Evolutionary conservation across 2,797 vertebrate species (phyloP), one percentile per base, ranked within the genome.

Genomic region (Pyrocephalus nanus): DNA sequence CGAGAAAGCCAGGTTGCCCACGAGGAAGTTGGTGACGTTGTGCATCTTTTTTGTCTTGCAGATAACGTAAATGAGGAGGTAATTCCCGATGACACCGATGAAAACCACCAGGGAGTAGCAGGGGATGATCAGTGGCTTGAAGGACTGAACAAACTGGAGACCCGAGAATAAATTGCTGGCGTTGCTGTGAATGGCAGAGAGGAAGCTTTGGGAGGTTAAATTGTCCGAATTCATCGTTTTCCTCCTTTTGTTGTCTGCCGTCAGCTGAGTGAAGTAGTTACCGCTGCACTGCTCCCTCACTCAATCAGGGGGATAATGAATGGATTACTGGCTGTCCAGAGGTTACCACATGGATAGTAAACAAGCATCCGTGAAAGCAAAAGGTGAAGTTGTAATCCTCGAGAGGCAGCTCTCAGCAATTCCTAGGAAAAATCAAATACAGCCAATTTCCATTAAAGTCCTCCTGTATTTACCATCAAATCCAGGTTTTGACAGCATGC

Each of bases 1-100:
- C 2, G 95, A 97, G 81, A 97, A 97, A 77, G 96, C 96, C 94
- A 97, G 92, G 6, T 98, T 98, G 84, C 98, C 98, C 29, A 98
- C 96, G 43, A 98, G 96, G 30, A 97, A 97, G 93, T 97, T 97
- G 94, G 95, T 97, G 91, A 97, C 94, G 3, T 97, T 97, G 91
- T 97, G 97, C 97, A 97, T 97, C 38, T 96, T 97, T 90, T 95
- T 97, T 4, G 96, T 96, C 91, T 97, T 97, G 95, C 97, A 96
- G 92, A 97, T 96, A 26, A 96, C 96, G 7, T 96, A 96, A 73
- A 97, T 96, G 72, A 97, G 96, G 12, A 97, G 95, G 74, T 97
- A 97, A 92, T 97, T 97, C 82, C 97, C 96, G 7, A 97, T 90
- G 92, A 97, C 95, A 19, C 97, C 97, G 8, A 97, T 80, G 40